Percentiles rank a stretch among this genome's conserved stretches.
These are phyloP conservation scores for Engraulis encrasicolus DNA, from an alignment of 2,113 vertebrate genomes.

Conservation along the genomic window DNA sequence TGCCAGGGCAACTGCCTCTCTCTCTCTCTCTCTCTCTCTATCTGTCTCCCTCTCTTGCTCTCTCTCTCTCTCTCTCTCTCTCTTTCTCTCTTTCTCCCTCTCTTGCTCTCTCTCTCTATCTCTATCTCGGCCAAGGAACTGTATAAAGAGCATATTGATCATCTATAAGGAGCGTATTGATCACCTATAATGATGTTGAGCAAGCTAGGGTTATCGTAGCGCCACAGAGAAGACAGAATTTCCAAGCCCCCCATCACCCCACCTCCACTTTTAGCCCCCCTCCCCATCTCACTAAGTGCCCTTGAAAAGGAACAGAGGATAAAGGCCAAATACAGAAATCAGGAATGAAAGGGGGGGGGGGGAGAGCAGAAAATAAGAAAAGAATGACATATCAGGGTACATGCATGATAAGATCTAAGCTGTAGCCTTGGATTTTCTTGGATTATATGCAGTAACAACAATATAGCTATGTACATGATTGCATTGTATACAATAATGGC, in stretches of 20 bases:
- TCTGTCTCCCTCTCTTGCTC: too few species aligned
- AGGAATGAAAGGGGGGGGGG: constrained; percentile 32
- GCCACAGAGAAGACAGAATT: constrained; percentile 77
- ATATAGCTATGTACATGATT: too few species aligned
- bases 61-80: too few species aligned
- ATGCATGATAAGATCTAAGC: neutral
- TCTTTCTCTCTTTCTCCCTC: too few species aligned
- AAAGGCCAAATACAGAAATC: neutral
- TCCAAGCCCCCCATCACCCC: constrained; percentile 66
- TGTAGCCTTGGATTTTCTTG: neutral
- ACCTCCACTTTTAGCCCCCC: constrained; percentile 68
- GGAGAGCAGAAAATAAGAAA: constrained; percentile 11
- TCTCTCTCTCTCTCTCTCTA: too few species aligned
- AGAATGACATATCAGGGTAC: constrained; percentile 27
- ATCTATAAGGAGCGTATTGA: constrained; percentile 85
- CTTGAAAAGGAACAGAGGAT: constrained; percentile 37
- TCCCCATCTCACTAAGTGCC: constrained; percentile 69
- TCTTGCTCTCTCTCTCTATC: too few species aligned
- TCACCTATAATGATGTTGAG: constrained; percentile 87
- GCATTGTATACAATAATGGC: too few species aligned
- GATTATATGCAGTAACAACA: neutral
- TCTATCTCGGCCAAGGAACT: constrained; percentile 76
- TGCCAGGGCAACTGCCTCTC: constrained; percentile 85
- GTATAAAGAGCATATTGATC: constrained; percentile 88
- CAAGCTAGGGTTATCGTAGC: constrained; percentile 81